phyloP scores from a whole-genome alignment of 1,140 invertebrate genomes.

The Papilio polytes region DNA sequence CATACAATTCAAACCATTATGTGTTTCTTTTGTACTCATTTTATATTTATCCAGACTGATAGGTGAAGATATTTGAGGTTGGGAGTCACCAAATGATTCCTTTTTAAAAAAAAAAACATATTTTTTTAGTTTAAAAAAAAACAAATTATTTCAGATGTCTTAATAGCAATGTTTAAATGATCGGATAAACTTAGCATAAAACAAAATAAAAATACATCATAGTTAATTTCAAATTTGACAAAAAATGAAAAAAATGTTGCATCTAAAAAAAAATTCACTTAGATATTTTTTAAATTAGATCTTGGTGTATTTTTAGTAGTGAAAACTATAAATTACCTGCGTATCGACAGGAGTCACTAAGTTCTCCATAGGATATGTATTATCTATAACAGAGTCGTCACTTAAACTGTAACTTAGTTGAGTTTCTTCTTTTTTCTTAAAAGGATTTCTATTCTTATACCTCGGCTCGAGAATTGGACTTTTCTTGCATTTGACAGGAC shows the following conservation, averaged over 20 bases:
- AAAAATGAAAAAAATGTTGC: too few species aligned
- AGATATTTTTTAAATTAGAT: too few species aligned
- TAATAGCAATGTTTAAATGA: too few species aligned
- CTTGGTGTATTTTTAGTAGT: too few species aligned
- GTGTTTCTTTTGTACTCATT: slow-evolving; percentile 35
- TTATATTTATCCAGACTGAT: slow-evolving; percentile 42
- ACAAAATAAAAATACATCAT: too few species aligned
- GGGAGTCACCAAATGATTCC: slow-evolving; percentile 54
- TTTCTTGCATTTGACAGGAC: slow-evolving; percentile 49
- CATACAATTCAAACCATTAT: slow-evolving; percentile 8
- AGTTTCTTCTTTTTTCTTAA: slow-evolving; percentile 49
- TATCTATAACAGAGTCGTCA: slow-evolving; percentile 69
- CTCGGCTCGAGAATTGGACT: slow-evolving; percentile 66
- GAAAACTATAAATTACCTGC: slow-evolving; percentile 52
- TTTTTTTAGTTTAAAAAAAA: too few species aligned
- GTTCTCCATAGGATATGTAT: slow-evolving; percentile 66
- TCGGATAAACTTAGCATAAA: too few species aligned
- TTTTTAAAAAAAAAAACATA: slow-evolving; percentile 44
- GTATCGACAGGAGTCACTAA: slow-evolving; percentile 62
- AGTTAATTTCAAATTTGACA: too few species aligned
- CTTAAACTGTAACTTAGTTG: slow-evolving; percentile 48
- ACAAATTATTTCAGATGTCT: too few species aligned
- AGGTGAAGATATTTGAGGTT: slow-evolving; percentile 44
- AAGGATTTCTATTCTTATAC: slow-evolving; percentile 54
- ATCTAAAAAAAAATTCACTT: too few species aligned